phyloP scores from a whole-genome alignment of 1,140 invertebrate genomes.

The Zophobas atratus region DNA sequence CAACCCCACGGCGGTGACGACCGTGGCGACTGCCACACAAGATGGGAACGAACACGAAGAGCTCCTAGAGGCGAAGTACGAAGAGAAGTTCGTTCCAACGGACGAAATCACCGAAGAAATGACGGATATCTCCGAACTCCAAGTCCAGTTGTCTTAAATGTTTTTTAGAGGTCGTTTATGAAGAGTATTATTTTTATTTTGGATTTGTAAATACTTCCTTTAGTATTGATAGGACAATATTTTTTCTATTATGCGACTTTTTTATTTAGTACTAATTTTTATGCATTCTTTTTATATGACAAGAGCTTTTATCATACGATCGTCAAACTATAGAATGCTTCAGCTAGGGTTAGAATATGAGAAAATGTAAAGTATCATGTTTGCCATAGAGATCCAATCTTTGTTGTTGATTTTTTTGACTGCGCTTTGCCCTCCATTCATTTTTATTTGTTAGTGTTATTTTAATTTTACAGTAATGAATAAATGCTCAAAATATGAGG shows the following conservation, averaged over 20 bases:
- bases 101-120: conserved; percentile 64
- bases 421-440: conserved; percentile 39
- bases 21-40: conserved; percentile 49
- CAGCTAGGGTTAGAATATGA: conserved; percentile 17
- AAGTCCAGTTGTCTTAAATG: conserved; percentile 64
- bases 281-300: conserved; percentile 2
- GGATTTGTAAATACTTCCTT: conserved; percentile 29
- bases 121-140: conserved; percentile 64
- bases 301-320: conserved; percentile 23
- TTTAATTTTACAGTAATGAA: conserved; percentile 35
- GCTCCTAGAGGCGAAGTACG: conserved; percentile 62
- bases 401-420: conserved; percentile 27
- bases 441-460: conserved; percentile 23
- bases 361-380: conserved; percentile 14
- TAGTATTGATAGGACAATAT: conserved; percentile 18
- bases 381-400: conserved; percentile 14
- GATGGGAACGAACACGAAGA: conserved; percentile 59
- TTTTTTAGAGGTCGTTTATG: not conserved
- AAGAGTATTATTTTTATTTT: conserved; percentile 15
- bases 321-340: conserved; percentile 13
- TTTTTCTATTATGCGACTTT: conserved; percentile 21
- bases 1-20: conserved; percentile 49
- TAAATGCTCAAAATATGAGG: conserved; percentile 27
- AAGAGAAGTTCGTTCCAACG: conserved; percentile 59
- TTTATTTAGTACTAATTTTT: conserved; percentile 12